phyloP scores from a whole-genome alignment of 2,113 vertebrate genomes.

The Tamias sibiricus region DNA sequence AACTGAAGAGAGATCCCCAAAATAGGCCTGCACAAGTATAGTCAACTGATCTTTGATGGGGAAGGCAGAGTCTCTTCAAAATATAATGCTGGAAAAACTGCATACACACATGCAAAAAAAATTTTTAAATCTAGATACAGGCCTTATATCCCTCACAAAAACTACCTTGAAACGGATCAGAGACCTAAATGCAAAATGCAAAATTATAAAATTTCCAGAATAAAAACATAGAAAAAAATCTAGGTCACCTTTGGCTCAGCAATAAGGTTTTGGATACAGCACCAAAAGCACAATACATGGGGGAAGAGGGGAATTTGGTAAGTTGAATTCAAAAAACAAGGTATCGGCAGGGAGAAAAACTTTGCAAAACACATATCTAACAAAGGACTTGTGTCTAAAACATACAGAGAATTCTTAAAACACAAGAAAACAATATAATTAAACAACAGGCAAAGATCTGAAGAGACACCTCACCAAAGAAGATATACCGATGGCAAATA shows the following conservation, averaged over 20 bases:
- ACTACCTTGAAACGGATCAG: background rate
- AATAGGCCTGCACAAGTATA: background rate
- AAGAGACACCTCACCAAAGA: conserved; percentile 6
- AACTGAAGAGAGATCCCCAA: background rate
- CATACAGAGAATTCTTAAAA: background rate
- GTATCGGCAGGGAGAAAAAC: background rate
- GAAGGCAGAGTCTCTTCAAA: background rate
- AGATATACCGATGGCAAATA: background rate
- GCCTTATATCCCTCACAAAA: background rate
- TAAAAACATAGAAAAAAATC: background rate
- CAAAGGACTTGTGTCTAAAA: conserved; percentile 21
- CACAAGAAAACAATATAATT: background rate
- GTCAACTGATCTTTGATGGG: background rate
- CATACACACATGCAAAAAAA: background rate
- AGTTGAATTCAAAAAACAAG: conserved; percentile 22
- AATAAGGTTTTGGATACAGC: background rate
- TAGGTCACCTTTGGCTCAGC: background rate
- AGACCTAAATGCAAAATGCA: background rate
- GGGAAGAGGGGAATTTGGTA: background rate
- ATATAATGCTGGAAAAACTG: background rate
- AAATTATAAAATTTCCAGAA: conserved; percentile 9
- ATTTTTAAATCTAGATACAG: background rate
- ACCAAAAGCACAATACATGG: background rate
- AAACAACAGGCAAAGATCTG: background rate
- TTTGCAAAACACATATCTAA: background rate